Evolutionary conservation across 2,888 invertebrate genomes (phyloP), one percentile per base, ranked within the genome.

Genomic region (Notocelia uddmanniana): DNA sequence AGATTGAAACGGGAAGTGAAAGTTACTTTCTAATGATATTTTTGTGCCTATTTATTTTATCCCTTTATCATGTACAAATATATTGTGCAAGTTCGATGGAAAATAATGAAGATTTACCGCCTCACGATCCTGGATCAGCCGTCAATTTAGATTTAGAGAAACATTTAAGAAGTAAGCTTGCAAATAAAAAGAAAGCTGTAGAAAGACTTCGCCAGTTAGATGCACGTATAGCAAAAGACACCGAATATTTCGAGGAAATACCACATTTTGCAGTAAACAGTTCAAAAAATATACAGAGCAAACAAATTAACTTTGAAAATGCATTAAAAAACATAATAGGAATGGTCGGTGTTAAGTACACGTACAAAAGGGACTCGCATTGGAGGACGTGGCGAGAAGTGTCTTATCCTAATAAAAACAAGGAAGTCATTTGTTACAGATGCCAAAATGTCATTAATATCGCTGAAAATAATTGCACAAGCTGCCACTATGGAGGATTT

Each of bases 301-400:
- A 76, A 60, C 74, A 81, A 2, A 64, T 71, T 0, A 66, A 68
- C 3, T 75, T 85, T 0, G 91, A 90, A 76, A 74, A 74, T 0
- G 85, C 83, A 31, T 88, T 87, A 41, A 81, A 77, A 59, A 76
- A 80, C 0, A 52, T 88, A 3, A 54, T 91, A 0, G 75, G 78
- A 0, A 89, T 90, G 88, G 75, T 80, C 1, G 87, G 85, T 0
- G 75, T 85, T 0, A 87, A 81, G 41, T 89, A 86, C 74, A 78
- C 78, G 13, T 90, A 81, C 54, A 89, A 87, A 78, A 84, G 91
- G 63, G 88, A 84, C 70, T 74, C 78, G 0, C 76, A 79, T 69
- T 91, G 91, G 91, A 75, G 91, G 2, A 90, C 91, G 0, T 91
- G 89, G 90, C 76, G 90, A 19, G 77, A 80, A 72, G 79, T 89